Base-by-base conservation (phyloP, 1,140 invertebrate genomes). In the Pinna nobilis region DNA sequence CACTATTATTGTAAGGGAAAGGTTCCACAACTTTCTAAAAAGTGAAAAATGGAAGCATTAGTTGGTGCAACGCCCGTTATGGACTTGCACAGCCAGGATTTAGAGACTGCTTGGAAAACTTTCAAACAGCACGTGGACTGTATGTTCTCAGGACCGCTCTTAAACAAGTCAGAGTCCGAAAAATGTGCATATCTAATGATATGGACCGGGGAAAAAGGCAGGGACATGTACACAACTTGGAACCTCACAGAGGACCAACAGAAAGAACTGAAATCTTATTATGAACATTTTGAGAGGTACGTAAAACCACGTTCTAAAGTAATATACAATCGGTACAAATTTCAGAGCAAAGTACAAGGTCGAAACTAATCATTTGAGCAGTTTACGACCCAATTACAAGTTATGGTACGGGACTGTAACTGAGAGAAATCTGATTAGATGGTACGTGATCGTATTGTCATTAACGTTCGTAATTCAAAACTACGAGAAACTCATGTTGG, bases 391-490 rank as follows among this genome's bases (percentile, higher is more conserved):
- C 61, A 59, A 18, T 53, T 72, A 32, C 30, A 69, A 15, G 25
- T 68, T 11, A 39, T 71, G 18, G 55, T 53, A 20, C 66, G 73
- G 51, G 76, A 67, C 32, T 75, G 72, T 55, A 51, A 47, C 23
- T 79, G 68, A 37, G 51, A 25, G 18, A 23, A 50, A 1, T 28
- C 49, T 37, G 78, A 80, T 47, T 35, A 65, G 20, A 49, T 80
- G 30, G 23, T 80, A 3, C 28, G 55, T n/a, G 74, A 80, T 47
- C 50, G 39, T 32, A 74, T 77, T 28, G 75, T 80, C 18, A 51
- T 77, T 32, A 68, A 75, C 0, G 51, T 71, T 20, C 23, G 32
- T 11, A 67, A 67, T 9, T 15, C 49, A n/a, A 53, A 67, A 37
- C 35, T 53, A 3, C 18, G 64, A 37, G 49, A 53, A 53, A 65